A percentile compares a stretch with the other conserved stretches of the same genome.
Conservation (phyloP, 1,140 invertebrate species). For the Pararge aegeria region DNA sequence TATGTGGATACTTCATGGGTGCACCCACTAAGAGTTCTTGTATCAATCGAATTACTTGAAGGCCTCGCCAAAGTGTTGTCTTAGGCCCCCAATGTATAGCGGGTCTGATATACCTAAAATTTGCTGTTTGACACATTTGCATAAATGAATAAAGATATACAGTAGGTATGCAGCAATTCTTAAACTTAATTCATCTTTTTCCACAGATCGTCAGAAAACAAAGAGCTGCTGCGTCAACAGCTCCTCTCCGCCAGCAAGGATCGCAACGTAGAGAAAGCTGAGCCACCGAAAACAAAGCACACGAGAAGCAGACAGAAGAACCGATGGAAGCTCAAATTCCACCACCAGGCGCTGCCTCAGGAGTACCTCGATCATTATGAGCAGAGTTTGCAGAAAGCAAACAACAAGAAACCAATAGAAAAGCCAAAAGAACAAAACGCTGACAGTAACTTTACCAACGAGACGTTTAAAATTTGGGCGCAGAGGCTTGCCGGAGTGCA, state of each 20-base stretch:
- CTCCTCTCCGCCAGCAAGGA: conserved; percentile 63
- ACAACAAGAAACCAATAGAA: conserved; percentile 51
- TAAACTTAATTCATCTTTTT: neutral
- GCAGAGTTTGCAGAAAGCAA: conserved; percentile 81
- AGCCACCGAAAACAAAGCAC: conserved; percentile 53
- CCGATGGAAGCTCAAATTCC: conserved; percentile 89
- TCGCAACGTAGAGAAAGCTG: conserved; percentile 44
- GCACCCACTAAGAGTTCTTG: too few species aligned
- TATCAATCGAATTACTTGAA: too few species aligned
- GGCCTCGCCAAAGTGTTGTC: too few species aligned
- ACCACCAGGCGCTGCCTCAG: conserved; percentile 89
- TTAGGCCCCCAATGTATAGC: too few species aligned
- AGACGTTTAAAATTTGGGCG: conserved; percentile 86
- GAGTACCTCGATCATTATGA: conserved; percentile 91
- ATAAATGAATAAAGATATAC: too few species aligned
- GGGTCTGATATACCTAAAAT: too few species aligned
- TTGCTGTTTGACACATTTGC: too few species aligned
- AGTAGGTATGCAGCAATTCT: too few species aligned
- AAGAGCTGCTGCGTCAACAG: conserved; percentile 65
- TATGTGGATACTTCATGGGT: too few species aligned
- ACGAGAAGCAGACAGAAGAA: conserved; percentile 82
- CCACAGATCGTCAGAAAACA: conserved; percentile 66
- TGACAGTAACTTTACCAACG: conserved; percentile 71
- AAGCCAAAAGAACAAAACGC: conserved; percentile 62
- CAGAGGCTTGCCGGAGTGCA: conserved; percentile 85